Evolutionary conservation across 2,113 vertebrate genomes (phyloP).

Genomic region (Psephotus haematonotus): DNA sequence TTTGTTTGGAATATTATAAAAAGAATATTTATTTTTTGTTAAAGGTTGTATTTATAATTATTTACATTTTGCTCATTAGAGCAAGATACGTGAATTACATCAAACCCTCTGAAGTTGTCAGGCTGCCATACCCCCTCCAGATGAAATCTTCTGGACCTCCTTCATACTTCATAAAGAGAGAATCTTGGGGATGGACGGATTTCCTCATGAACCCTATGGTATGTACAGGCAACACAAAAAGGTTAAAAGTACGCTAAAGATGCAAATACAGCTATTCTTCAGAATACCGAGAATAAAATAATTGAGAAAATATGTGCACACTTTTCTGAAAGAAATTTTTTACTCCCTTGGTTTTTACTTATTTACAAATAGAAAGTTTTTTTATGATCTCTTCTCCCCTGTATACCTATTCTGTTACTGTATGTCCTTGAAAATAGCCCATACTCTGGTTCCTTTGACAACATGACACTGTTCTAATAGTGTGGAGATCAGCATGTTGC

Average conservation of each 20-base stretch:
- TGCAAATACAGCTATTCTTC: neutral
- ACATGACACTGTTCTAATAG: neutral
- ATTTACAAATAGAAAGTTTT: neutral
- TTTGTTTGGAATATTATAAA: neutral
- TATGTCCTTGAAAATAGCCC: neutral
- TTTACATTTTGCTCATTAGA: conserved; percentile 67
- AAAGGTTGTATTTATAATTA: neutral
- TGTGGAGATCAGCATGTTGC: neutral
- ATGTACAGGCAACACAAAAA: conserved; percentile 18
- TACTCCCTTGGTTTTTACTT: neutral
- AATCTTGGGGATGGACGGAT: conserved; percentile 99
- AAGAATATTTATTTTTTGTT: neutral
- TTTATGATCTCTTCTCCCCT: neutral
- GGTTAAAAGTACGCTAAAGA: neutral
- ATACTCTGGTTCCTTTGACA: neutral
- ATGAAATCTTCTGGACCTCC: conserved; percentile 89
- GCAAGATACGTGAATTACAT: conserved; percentile 96
- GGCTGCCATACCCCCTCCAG: conserved; percentile 93
- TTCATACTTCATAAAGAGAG: conserved; percentile 95
- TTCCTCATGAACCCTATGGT: conserved; percentile 99
- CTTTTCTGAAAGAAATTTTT: neutral
- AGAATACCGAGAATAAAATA: neutral
- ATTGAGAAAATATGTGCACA: neutral
- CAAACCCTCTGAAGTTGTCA: conserved; percentile 94
- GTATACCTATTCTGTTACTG: fast-evolving